These are phyloP conservation scores for Otus sunia DNA, from an alignment of 2,113 vertebrate genomes.

Conservation along the genomic window DNA sequence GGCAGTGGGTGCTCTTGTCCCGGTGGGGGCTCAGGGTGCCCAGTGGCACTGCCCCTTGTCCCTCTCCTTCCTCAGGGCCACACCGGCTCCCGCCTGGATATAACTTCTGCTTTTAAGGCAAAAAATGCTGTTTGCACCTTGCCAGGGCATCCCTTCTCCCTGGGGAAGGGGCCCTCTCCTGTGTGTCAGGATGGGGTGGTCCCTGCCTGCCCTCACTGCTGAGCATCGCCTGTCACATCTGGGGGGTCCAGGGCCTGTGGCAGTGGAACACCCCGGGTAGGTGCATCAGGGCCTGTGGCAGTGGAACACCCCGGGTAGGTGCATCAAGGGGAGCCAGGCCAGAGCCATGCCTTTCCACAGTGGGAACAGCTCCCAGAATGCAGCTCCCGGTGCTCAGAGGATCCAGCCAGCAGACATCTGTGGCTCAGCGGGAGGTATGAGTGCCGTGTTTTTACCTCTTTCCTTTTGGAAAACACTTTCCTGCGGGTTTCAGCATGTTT, in stretches of 20 bases:
- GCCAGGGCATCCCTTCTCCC: too few relatives aligned
- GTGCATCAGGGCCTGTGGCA: rapidly evolving
- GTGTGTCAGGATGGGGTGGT: neutral
- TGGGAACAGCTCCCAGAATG: neutral
- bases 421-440: neutral
- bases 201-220: neutral
- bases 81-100: neutral
- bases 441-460: neutral
- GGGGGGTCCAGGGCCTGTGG: rapidly evolving
- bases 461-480: neutral
- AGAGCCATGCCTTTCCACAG: neutral
- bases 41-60: neutral
- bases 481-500: neutral
- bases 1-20: rapidly evolving
- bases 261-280: rapidly evolving
- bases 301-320: rapidly evolving
- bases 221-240: too few relatives aligned
- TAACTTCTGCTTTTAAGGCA: neutral
- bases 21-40: rapidly evolving
- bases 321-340: neutral
- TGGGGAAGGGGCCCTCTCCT: neutral
- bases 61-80: neutral
- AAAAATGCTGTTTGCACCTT: neutral
- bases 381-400: neutral
- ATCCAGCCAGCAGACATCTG: neutral